Percentiles rank a stretch among this genome's conserved stretches.
Evolutionary conservation across 64 coral and sea anemone species (phyloP).

Genomic region (Montipora efflorescens): DNA sequence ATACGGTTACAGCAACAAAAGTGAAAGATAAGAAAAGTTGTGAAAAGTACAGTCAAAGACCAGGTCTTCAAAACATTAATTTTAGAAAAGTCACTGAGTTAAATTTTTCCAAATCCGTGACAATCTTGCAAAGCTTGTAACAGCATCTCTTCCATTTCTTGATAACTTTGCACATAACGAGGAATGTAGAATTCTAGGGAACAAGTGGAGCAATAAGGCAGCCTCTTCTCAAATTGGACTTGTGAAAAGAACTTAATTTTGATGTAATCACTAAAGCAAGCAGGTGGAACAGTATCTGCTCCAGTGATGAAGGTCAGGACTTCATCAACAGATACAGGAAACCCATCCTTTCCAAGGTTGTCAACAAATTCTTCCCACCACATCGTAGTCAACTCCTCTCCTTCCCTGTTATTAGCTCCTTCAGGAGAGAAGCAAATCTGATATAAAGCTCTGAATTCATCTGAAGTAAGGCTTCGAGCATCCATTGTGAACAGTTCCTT

Average conservation of each 20-base stretch:
- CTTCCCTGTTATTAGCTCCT: conserved; percentile 53
- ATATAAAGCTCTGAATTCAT: conserved; percentile 28
- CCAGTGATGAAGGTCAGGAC: conserved; percentile 39
- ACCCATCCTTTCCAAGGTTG: background rate
- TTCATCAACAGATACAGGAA: too few relatives aligned
- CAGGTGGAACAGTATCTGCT: conserved; percentile 44
- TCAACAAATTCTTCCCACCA: conserved; percentile 49
- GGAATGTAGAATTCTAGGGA: conserved; percentile 25
- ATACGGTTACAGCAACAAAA: too few relatives aligned
- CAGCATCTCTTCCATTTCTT: conserved; percentile 35
- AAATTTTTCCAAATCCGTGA: conserved; percentile 53
- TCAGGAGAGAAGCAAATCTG: conserved; percentile 15
- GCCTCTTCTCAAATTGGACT: background rate
- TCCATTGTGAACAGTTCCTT: too few relatives aligned
- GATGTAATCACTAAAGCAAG: conserved; percentile 58
- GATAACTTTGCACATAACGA: conserved; percentile 29
- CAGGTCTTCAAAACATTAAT: too few relatives aligned
- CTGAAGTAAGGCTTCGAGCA: background rate
- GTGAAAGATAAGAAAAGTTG: too few relatives aligned
- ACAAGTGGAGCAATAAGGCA: conserved; percentile 61
- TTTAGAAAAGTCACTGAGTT: background rate
- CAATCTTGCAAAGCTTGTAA: conserved; percentile 28
- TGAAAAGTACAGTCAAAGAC: too few relatives aligned
- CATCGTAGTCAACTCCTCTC: conserved; percentile 32
- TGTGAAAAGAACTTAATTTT: conserved; percentile 3